Percentiles rank a stretch among this genome's conserved stretches.
Conservation (phyloP, 2,888 invertebrate species). For the Phania funesta region DNA sequence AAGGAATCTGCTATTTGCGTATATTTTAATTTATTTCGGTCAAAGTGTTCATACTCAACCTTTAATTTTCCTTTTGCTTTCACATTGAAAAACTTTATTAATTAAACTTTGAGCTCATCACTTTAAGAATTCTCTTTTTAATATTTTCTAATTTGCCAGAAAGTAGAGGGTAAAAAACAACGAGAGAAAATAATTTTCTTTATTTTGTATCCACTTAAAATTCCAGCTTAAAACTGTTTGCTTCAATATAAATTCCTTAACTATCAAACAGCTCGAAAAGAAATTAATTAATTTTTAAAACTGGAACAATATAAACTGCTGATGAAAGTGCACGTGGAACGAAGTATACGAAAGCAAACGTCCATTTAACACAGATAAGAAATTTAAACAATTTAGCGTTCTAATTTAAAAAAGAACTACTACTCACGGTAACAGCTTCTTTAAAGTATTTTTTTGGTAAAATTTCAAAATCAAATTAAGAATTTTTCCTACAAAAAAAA, state of each 20-base stretch:
- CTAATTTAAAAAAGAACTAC: constrained; percentile 3
- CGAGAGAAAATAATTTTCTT: neutral
- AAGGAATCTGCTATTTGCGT: too few relatives aligned
- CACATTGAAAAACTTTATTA: neutral
- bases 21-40: too few relatives aligned
- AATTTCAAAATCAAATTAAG: neutral
- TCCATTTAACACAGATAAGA: constrained; percentile 39
- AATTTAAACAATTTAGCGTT: constrained; percentile 45
- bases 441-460: constrained; percentile 30
- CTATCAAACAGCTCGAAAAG: constrained; percentile 34
- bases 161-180: neutral
- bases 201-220: constrained; percentile 23
- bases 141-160: neutral
- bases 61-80: neutral
- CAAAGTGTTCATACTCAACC: too few relatives aligned
- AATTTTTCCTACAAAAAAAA: neutral
- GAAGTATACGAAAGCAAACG: neutral
- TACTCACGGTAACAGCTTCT: constrained; percentile 26
- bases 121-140: neutral
- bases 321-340: neutral
- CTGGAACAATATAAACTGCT: constrained; percentile 33
- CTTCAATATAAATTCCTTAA: constrained; percentile 50
- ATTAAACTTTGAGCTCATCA: neutral
- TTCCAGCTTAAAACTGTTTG: constrained; percentile 23
- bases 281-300: constrained; percentile 51